Conservation (phyloP, 2,797 vertebrate genomes). For the Pteronotus mesoamericanus region DNA sequence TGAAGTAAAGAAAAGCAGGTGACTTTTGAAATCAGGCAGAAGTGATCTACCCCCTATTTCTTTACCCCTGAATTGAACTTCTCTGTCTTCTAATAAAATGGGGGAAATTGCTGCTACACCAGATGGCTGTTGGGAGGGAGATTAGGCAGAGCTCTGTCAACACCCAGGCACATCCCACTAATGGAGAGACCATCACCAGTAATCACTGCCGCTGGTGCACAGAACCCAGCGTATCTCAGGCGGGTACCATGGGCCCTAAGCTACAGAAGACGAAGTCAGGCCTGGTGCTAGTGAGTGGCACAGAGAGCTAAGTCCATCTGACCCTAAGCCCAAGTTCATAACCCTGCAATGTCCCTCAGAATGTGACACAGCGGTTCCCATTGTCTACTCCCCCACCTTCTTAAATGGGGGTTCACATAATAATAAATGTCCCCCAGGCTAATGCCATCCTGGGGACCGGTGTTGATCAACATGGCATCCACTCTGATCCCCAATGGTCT, state of each 20-base stretch:
- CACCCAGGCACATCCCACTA: rapidly evolving
- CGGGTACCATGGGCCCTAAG: neutral
- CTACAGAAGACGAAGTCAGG: neutral
- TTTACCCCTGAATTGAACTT: no score
- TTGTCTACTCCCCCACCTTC: neutral
- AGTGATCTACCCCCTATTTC: rapidly evolving
- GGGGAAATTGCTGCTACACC: rapidly evolving
- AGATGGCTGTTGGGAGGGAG: no score
- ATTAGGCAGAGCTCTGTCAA: neutral
- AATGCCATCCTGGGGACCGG: neutral
- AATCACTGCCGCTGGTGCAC: rapidly evolving
- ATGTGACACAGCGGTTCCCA: rapidly evolving
- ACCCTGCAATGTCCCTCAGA: rapidly evolving
- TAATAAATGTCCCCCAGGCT: rapidly evolving
- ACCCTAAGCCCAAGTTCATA: neutral
- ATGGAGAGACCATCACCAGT: rapidly evolving
- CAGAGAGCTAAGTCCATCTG: neutral
- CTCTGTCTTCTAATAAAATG: neutral
- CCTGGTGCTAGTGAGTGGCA: neutral
- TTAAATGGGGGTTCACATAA: rapidly evolving
- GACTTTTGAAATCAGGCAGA: neutral
- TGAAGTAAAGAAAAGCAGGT: neutral
- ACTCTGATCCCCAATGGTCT: neutral
- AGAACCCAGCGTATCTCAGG: rapidly evolving
- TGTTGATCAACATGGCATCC: no score